These are phyloP conservation scores for Agriotes lineatus DNA, from an alignment of 2,888 invertebrate species.

Conservation along the genomic window DNA sequence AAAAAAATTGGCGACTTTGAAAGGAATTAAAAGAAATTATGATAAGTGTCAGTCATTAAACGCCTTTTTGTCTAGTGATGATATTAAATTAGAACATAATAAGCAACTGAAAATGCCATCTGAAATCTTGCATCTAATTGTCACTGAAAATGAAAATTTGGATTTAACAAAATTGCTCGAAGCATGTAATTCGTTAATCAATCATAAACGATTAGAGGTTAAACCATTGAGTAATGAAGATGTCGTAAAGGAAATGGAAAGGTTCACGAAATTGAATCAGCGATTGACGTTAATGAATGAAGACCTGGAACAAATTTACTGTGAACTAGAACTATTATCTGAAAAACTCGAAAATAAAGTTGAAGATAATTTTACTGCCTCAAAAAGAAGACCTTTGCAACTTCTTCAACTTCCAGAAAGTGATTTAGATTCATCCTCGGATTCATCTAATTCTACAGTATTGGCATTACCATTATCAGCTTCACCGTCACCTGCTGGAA, in stretches of 20 bases:
- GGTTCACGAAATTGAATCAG: background rate
- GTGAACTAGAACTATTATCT: background rate
- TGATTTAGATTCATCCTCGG: background rate
- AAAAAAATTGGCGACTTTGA: conserved; percentile 42
- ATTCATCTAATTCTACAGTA: background rate
- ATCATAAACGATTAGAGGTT: conserved; percentile 11
- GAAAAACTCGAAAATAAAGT: background rate
- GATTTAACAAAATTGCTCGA: conserved; percentile 20
- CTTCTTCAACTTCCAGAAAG: background rate
- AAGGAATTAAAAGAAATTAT: conserved; percentile 47
- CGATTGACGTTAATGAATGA: background rate
- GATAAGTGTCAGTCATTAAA: conserved; percentile 48
- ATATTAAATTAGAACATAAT: conserved; percentile 26
- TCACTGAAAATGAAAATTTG: background rate
- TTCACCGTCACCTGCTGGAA: background rate
- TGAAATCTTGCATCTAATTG: conserved; percentile 16
- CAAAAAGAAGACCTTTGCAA: background rate
- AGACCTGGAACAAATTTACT: background rate
- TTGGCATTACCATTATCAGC: conserved; percentile 1
- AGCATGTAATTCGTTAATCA: background rate
- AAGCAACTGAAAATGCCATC: conserved; percentile 8
- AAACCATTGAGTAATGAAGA: background rate
- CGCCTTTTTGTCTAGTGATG: conserved; percentile 45
- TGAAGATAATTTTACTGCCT: background rate
- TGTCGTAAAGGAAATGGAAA: background rate